Evolutionary conservation across 2,888 invertebrate genomes (phyloP).

Genomic region (Bhutanitis thaidina): DNA sequence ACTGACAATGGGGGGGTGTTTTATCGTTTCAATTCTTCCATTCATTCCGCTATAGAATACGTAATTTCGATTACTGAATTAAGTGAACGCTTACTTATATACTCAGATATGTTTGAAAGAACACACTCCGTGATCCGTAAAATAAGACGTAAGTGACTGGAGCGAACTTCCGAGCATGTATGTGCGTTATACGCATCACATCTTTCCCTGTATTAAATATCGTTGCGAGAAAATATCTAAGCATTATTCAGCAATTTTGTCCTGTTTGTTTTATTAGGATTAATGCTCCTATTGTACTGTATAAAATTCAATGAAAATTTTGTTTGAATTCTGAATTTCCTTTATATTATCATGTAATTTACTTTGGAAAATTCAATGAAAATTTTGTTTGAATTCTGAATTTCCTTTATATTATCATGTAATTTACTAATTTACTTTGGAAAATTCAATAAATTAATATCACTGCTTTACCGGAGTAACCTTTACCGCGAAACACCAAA

Average conservation of each 20-base stretch:
- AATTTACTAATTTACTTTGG: too few species aligned
- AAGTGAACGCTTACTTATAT: conserved; percentile 59
- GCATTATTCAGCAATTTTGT: background rate
- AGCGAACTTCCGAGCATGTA: conserved; percentile 70
- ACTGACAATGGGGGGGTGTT: conserved; percentile 60
- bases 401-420: too few species aligned
- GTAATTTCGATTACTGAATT: conserved; percentile 70
- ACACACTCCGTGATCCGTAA: conserved; percentile 67
- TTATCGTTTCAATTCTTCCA: conserved; percentile 69
- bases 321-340: too few species aligned
- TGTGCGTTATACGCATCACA: conserved; percentile 58
- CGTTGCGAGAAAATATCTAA: conserved; percentile 11
- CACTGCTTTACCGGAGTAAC: conserved; percentile 10
- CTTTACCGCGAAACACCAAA: conserved; percentile 30
- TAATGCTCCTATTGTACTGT: background rate
- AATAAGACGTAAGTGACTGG: conserved; percentile 66
- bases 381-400: too few species aligned
- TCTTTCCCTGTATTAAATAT: conserved; percentile 38
- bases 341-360: too few species aligned
- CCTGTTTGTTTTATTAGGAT: conserved; percentile 8
- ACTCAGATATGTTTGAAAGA: conserved; percentile 54
- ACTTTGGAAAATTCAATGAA: too few species aligned
- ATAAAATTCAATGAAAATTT: too few species aligned
- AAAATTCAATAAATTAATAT: conserved; percentile 11
- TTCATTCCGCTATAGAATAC: conserved; percentile 70